Evolutionary conservation across 2,888 invertebrate genomes (phyloP).

Genomic region (Dryomyza anilis): DNA sequence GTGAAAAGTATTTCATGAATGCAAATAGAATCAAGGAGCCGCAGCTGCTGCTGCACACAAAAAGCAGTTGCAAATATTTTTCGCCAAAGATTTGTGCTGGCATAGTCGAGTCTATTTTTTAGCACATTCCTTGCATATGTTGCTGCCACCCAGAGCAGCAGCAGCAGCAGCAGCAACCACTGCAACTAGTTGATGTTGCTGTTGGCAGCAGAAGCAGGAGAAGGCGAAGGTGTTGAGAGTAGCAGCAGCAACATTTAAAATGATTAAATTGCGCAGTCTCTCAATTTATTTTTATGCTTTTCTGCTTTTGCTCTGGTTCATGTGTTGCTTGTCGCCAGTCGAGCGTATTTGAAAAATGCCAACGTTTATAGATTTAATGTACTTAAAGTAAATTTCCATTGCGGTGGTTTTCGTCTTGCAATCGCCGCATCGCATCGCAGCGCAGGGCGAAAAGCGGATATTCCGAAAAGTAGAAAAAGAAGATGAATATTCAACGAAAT

Average conservation of each 20-base stretch:
- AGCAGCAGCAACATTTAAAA: conserved; percentile 24
- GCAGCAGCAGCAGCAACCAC: background rate
- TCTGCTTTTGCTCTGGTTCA: no score
- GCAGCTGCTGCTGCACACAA: background rate
- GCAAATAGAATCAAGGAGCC: conserved; percentile 14
- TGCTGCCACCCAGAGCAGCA: background rate
- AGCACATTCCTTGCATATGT: conserved; percentile 18
- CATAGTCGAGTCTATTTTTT: conserved; percentile 13
- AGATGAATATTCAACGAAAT: conserved; percentile 7
- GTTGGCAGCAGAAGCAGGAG: conserved; percentile 1
- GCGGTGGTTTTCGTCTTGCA: conserved; percentile 13
- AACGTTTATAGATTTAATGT: conserved; percentile 25
- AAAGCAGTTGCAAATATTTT: conserved; percentile 12
- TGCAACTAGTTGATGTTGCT: background rate
- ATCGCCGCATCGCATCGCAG: conserved; percentile 1
- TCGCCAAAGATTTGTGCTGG: conserved; percentile 15
- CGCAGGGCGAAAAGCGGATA: background rate
- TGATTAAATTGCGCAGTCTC: conserved; percentile 17
- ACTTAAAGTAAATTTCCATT: conserved; percentile 21
- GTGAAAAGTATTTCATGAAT: conserved; percentile 26
- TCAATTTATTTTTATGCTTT: background rate
- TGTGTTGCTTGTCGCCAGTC: conserved; percentile 19
- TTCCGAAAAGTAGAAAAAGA: background rate
- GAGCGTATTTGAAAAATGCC: conserved; percentile 37
- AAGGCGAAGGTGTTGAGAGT: no score